Evolutionary conservation across 2,113 vertebrate species (phyloP), one percentile per base, ranked within the genome.

Genomic region (Sturnus vulgaris): DNA sequence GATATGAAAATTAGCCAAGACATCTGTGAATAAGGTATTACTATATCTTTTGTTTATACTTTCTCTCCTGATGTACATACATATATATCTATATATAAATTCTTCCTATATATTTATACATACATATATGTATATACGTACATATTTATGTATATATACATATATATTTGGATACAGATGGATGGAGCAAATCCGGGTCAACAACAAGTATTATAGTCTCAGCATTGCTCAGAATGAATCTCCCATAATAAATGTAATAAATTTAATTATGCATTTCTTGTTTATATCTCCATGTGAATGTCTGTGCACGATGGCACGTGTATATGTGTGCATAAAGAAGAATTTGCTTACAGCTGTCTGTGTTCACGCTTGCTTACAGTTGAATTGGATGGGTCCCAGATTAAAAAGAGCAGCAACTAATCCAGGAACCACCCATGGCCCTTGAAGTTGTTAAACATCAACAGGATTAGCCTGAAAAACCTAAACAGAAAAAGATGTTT

Each of bases 1-100:
- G 15, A 55, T 88, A 90, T n/a, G 50, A 95, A 97, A 96, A 91
- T 93, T 65, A 95, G 46, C 30, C 35, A 71, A 50, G 61, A 89
- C 84, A 33, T 77, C 59, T 87, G 27, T 73, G 52, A 66, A 86
- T 78, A 64, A 92, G 33, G 44, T 16, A 52, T 11, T 53, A 15
- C 39, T 53, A 15, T 56, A 52, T 53, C 6, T 79, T 50, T 85
- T 92, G 15, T 30, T 94, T 35, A 39, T 75, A 16, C 3, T 73
- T 30, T 69, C 8, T 5, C 6, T 33, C 15, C 3, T 46, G 42
- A 25, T 44, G 1, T 8, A 6, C 5, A 19, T 8, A 14, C 3
- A 12, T 47, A 39, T 14, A 35, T 7, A 47, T 5, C 12, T 4
- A 37, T 5, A 73, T 23, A 68, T 0, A 21, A 14, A 31, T 69